Conservation (phyloP, 2,113 vertebrate species). For the Mystacornis crossleyi region DNA sequence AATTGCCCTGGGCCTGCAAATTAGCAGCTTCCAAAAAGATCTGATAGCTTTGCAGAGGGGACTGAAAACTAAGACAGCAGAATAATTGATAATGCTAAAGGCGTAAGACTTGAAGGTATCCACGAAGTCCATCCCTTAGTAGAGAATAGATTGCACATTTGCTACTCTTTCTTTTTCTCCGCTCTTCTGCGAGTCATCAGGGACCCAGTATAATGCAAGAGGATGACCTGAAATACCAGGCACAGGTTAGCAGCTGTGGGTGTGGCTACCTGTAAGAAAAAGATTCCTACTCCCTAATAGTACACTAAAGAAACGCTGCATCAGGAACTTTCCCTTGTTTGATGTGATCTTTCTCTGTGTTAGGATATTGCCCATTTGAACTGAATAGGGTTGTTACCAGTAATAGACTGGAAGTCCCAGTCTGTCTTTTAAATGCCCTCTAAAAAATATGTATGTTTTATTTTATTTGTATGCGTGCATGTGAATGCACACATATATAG, state of each 20-base stretch:
- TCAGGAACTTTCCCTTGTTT: background rate
- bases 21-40: conserved; percentile 18
- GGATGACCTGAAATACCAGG: background rate
- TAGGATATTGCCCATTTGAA: background rate
- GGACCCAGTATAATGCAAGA: background rate
- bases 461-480: rapidly evolving
- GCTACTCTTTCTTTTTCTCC: background rate
- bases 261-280: background rate
- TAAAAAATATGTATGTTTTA: background rate
- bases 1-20: background rate
- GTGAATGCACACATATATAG: background rate
- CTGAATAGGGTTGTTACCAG: background rate
- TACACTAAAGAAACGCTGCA: background rate
- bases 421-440: background rate
- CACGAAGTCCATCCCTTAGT: background rate
- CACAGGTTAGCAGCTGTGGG: background rate
- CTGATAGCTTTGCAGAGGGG: background rate
- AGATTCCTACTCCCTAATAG: background rate
- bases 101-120: background rate
- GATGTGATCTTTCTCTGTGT: background rate
- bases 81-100: background rate
- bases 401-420: background rate
- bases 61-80: background rate
- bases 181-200: background rate
- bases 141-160: background rate